Percentiles rank a stretch among this genome's conserved stretches.
These are phyloP conservation scores for Oscheius sp. DNA, from an alignment of 1,140 invertebrate genomes.

Conservation along the genomic window DNA sequence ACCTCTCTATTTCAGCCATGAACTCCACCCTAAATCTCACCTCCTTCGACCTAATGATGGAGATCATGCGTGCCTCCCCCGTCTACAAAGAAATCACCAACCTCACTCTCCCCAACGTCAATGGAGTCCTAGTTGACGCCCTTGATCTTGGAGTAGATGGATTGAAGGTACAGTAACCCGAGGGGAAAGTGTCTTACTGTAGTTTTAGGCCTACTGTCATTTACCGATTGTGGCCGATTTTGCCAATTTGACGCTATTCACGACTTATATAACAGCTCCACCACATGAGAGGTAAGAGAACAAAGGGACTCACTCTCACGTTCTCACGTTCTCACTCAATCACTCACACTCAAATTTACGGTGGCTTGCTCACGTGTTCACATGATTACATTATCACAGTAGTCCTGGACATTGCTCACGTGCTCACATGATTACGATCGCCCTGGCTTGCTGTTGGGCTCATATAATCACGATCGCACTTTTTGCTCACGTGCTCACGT, in stretches of 20 bases:
- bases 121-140: not conserved
- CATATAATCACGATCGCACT: too few relatives aligned
- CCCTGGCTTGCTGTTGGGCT: too few relatives aligned
- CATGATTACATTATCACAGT: too few relatives aligned
- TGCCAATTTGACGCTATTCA: not conserved
- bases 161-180: not conserved
- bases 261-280: not conserved
- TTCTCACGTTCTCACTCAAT: too few relatives aligned
- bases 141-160: not conserved
- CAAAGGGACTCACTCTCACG: too few relatives aligned
- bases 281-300: not conserved
- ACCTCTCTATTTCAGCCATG: too few relatives aligned
- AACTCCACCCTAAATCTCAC: not conserved
- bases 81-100: conserved; percentile 1
- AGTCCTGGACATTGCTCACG: too few relatives aligned
- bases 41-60: not conserved
- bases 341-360: too few relatives aligned
- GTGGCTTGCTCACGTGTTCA: too few relatives aligned
- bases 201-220: not conserved
- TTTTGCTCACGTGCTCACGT: too few relatives aligned
- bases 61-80: not conserved
- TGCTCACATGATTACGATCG: too few relatives aligned
- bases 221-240: not conserved
- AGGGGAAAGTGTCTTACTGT: not conserved
- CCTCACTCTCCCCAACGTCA: not conserved